Conservation (phyloP, 2,797 vertebrate genomes). For the Peromyscus attwateri region DNA sequence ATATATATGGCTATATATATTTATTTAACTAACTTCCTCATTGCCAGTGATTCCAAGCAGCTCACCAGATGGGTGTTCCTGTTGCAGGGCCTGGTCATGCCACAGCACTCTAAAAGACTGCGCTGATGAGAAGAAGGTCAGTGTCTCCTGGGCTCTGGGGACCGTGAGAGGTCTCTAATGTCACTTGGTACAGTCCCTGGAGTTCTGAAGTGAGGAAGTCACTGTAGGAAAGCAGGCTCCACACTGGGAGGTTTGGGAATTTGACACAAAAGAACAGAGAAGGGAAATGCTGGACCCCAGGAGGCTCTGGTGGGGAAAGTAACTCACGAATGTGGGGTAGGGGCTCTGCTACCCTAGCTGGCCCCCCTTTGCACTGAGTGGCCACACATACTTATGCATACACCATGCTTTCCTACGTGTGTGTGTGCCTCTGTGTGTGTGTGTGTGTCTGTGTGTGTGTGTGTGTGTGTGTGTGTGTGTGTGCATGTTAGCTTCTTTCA, state of each 20-base stretch:
- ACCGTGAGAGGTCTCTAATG: not conserved
- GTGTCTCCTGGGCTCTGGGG: not conserved
- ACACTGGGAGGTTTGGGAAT: no score
- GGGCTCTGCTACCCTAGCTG: not conserved
- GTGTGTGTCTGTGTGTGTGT: not conserved
- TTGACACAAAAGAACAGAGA: not conserved
- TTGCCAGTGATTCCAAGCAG: constrained; percentile 57
- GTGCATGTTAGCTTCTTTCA: not conserved
- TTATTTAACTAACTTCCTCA: constrained; percentile 32
- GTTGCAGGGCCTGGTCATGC: not conserved
- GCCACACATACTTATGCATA: no score
- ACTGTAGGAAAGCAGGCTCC: not conserved
- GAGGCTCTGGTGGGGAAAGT: not conserved
- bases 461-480: not conserved
- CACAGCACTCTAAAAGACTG: not conserved
- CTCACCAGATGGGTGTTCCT: not conserved
- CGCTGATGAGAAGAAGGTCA: not conserved
- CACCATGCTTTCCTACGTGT: not conserved
- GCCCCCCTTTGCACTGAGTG: not conserved
- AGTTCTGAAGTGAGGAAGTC: not conserved
- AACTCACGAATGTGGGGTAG: not conserved
- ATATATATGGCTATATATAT: not conserved
- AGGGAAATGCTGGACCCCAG: not conserved
- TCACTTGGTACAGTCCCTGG: not conserved
- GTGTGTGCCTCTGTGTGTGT: not conserved